A percentile compares a stretch with the other conserved stretches of the same genome.
Evolutionary conservation across 1,140 invertebrate species (phyloP).

Genomic region (Camponotus pennsylvanicus): DNA sequence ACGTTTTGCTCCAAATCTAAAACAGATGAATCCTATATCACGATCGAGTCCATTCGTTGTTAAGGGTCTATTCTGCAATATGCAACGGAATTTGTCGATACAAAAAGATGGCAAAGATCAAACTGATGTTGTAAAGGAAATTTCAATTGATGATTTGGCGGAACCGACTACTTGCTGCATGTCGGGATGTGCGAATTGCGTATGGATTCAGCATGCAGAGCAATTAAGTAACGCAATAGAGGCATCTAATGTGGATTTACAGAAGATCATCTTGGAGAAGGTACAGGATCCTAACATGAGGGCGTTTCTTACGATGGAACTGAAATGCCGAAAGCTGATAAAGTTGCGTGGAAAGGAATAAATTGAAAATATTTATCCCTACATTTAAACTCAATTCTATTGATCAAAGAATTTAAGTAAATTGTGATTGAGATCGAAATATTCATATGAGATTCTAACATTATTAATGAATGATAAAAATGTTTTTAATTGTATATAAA

Average conservation of each 20-base stretch:
- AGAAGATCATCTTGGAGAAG: conserved; percentile 91
- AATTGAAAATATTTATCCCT: not conserved
- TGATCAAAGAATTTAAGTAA: not conserved
- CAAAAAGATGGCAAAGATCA: conserved; percentile 20
- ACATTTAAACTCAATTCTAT: not conserved
- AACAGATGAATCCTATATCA: conserved; percentile 20
- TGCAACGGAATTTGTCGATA: conserved; percentile 18
- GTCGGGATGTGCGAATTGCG: conserved; percentile 97
- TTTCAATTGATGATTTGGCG: conserved; percentile 78
- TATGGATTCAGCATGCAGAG: conserved; percentile 97
- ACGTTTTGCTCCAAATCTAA: not conserved
- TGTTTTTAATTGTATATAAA: too few relatives aligned
- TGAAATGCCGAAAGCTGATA: conserved; percentile 85
- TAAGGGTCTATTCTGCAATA: not conserved
- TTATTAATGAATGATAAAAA: too few relatives aligned
- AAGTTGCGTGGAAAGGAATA: conserved; percentile 62
- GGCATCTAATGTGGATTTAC: conserved; percentile 89
- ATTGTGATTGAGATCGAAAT: not conserved
- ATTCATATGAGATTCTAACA: not conserved
- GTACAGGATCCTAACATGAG: conserved; percentile 94
- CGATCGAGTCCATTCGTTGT: conserved; percentile 1
- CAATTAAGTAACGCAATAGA: conserved; percentile 90
- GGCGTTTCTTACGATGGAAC: conserved; percentile 92
- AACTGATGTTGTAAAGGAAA: not conserved
- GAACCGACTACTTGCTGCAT: conserved; percentile 95